Percentiles rank a stretch among this genome's conserved stretches.
Conservation (phyloP, 2,797 vertebrate species). For the Distichodus sexfasciatus region DNA sequence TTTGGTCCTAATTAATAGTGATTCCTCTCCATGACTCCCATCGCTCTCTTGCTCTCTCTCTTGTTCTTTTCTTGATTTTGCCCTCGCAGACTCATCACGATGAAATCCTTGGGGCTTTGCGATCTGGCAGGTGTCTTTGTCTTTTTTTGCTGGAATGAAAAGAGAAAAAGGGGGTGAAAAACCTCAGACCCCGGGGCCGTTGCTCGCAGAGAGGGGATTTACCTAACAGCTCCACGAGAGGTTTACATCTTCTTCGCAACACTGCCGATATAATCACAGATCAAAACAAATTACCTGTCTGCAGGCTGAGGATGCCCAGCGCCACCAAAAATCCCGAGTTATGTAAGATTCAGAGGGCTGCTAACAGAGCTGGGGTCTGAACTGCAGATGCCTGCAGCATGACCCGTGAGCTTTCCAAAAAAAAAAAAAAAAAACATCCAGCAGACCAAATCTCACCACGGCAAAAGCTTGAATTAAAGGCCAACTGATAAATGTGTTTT, state of each 20-base stretch:
- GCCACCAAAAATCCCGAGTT: slow-evolving; percentile 73
- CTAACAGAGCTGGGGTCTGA: no score
- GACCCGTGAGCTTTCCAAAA: no score
- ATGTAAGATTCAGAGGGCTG: slow-evolving; percentile 75
- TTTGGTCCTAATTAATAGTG: slow-evolving; percentile 42
- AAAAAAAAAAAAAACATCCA: no score
- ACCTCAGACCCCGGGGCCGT: slow-evolving; percentile 70
- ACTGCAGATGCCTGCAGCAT: no score
- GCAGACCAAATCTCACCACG: no score
- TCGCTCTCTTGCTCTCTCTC: slow-evolving; percentile 16
- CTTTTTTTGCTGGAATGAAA: slow-evolving; percentile 66
- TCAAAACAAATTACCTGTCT: slow-evolving; percentile 82
- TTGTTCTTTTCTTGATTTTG: slow-evolving; percentile 47
- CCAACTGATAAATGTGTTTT: no score
- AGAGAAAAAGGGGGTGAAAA: slow-evolving; percentile 65
- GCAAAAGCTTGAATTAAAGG: no score
- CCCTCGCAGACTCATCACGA: slow-evolving; percentile 70
- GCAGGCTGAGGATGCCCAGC: slow-evolving; percentile 73
- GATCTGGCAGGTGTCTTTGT: slow-evolving; percentile 79
- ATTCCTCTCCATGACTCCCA: slow-evolving; percentile 27
- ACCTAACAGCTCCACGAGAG: slow-evolving; percentile 79
- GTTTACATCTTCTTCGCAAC: slow-evolving; percentile 80
- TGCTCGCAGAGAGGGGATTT: slow-evolving; percentile 75
- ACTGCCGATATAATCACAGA: slow-evolving; percentile 76
- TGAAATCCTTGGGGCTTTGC: slow-evolving; percentile 74